These are phyloP conservation scores for Andrena minutula DNA, from an alignment of 2,888 invertebrate genomes.

Conservation along the genomic window DNA sequence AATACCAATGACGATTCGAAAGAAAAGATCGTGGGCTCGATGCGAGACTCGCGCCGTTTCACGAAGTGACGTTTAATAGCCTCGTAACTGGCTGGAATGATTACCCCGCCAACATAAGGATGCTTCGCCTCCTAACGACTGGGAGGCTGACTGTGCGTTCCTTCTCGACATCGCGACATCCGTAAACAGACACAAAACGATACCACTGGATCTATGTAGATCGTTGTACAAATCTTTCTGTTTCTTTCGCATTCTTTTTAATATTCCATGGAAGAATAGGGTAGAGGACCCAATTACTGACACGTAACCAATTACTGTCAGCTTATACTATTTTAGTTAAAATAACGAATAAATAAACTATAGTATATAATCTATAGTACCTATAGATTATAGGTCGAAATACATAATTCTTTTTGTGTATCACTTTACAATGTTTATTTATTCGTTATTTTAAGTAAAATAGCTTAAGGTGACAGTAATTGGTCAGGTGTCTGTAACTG, in stretches of 20 bases:
- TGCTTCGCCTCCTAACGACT: constrained; percentile 30
- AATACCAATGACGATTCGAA: neutral
- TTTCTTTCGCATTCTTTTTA: neutral
- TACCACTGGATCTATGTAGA: constrained; percentile 32
- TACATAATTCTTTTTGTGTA: no score
- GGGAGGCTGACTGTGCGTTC: constrained; percentile 34
- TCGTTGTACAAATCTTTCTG: constrained; percentile 9
- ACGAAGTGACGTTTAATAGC: constrained; percentile 72
- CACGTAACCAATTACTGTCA: no score
- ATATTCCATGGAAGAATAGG: neutral
- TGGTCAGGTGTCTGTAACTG: no score
- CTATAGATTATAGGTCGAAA: no score
- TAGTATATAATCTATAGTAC: no score
- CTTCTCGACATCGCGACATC: constrained; percentile 66
- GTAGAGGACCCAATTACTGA: no score
- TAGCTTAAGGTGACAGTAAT: no score
- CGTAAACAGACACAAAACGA: constrained; percentile 73
- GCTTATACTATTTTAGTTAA: no score
- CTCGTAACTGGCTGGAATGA: constrained; percentile 74
- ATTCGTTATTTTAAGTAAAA: no score
- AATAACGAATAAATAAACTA: no score
- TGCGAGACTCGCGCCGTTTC: constrained; percentile 49
- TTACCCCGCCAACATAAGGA: constrained; percentile 64
- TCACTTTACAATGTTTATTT: no score
- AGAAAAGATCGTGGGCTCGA: neutral